These are phyloP conservation scores for Bos indicus DNA, from an alignment of 2,113 vertebrate species.

Conservation along the genomic window DNA sequence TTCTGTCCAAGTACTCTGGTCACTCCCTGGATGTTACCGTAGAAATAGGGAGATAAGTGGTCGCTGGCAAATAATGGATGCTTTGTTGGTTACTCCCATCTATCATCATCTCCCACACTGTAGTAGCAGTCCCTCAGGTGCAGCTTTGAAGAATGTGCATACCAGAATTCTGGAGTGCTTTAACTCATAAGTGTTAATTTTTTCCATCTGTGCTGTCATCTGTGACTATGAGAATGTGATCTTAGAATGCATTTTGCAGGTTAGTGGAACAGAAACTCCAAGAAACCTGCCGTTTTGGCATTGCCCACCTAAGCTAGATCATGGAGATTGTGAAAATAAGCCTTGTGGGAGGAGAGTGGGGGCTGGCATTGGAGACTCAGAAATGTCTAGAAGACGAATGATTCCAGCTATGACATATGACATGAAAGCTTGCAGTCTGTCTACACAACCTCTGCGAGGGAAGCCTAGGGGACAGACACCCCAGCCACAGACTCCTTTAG, in stretches of 20 bases:
- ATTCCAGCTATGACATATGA: not conserved
- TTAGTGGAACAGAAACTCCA: constrained; percentile 23
- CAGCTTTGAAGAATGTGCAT: not conserved
- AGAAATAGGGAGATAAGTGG: not conserved
- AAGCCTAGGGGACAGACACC: not conserved
- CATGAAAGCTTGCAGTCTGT: not conserved
- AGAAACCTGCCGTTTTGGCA: constrained; percentile 16
- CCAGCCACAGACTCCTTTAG: not conserved
- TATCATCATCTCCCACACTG: not conserved
- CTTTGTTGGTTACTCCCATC: not conserved
- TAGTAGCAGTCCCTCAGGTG: constrained; percentile 13
- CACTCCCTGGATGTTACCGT: not conserved
- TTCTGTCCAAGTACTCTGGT: not conserved
- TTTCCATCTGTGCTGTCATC: constrained; percentile 40
- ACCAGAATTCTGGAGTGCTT: constrained; percentile 3
- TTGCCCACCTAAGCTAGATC: not conserved
- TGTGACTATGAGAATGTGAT: constrained; percentile 50
- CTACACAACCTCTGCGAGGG: not conserved
- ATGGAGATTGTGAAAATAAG: not conserved
- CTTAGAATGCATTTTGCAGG: constrained; percentile 43
- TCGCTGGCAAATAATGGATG: not conserved
- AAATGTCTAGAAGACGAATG: not conserved
- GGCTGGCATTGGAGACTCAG: not conserved
- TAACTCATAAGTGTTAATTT: constrained; percentile 25
- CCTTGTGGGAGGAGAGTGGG: not conserved